phyloP scores from a whole-genome alignment of 2,113 vertebrate species.

The Dromas ardeola region DNA sequence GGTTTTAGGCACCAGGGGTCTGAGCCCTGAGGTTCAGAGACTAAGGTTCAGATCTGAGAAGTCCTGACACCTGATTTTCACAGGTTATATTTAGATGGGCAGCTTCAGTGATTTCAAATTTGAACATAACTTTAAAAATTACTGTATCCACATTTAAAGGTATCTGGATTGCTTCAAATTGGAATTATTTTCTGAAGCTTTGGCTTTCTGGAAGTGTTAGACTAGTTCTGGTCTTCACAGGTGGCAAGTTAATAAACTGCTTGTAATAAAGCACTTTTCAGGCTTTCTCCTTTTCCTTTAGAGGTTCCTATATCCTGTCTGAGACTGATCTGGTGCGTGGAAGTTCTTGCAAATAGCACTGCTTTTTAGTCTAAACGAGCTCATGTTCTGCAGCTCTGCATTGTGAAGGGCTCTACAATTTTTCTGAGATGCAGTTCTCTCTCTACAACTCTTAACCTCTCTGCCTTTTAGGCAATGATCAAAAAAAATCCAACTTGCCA shows the following conservation, averaged over 20 bases:
- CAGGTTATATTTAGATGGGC: background rate
- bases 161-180: background rate
- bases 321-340: background rate
- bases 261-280: background rate
- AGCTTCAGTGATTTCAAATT: background rate
- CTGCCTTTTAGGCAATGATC: background rate
- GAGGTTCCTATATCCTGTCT: background rate
- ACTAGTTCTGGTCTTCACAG: background rate
- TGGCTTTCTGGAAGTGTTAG: background rate
- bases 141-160: background rate
- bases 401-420: background rate
- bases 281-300: background rate
- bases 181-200: background rate
- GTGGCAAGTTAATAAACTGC: background rate
- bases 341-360: background rate
- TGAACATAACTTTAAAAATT: background rate
- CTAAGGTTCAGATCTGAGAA: background rate
- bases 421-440: background rate
- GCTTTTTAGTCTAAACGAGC: background rate
- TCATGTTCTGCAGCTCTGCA: background rate
- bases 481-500: background rate
- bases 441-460: background rate
- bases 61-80: background rate
- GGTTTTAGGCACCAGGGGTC: background rate
- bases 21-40: background rate